Evolutionary conservation across 2,113 vertebrate genomes (phyloP).

Genomic region (Bucco capensis): DNA sequence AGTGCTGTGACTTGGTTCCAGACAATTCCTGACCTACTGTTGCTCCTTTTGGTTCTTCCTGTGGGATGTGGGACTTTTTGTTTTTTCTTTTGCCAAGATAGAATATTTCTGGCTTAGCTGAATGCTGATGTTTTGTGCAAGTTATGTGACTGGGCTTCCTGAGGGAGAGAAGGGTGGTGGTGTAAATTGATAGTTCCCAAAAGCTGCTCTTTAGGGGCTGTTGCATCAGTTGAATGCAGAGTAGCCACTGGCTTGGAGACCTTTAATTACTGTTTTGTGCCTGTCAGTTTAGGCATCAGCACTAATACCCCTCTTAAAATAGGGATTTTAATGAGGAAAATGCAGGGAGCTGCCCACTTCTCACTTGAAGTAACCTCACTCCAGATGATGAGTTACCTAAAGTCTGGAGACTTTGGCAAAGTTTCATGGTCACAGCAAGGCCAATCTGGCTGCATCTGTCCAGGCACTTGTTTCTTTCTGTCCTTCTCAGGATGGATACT

Average conservation of each 20-base stretch:
- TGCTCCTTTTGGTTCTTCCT: neutral
- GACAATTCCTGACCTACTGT: neutral
- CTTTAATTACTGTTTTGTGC: neutral
- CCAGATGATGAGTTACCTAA: neutral
- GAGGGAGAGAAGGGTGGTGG: neutral
- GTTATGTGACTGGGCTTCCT: neutral
- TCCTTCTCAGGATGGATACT: neutral
- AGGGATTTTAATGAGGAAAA: neutral
- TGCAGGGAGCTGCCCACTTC: neutral
- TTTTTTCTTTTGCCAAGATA: neutral
- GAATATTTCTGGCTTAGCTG: neutral
- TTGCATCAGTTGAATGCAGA: neutral
- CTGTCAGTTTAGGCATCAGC: neutral
- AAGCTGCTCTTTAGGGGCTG: neutral
- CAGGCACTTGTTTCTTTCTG: neutral
- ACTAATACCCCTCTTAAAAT: neutral
- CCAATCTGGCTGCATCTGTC: neutral
- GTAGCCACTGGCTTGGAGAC: neutral
- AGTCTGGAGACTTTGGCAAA: neutral
- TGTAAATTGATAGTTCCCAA: neutral
- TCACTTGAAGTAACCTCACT: neutral
- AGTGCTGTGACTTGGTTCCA: neutral
- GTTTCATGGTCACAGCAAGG: neutral
- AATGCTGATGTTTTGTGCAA: neutral
- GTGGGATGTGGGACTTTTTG: neutral